Evolutionary conservation across 2,797 vertebrate genomes (phyloP), one percentile per base, ranked within the genome.

Genomic region (Sebastes reedi): DNA sequence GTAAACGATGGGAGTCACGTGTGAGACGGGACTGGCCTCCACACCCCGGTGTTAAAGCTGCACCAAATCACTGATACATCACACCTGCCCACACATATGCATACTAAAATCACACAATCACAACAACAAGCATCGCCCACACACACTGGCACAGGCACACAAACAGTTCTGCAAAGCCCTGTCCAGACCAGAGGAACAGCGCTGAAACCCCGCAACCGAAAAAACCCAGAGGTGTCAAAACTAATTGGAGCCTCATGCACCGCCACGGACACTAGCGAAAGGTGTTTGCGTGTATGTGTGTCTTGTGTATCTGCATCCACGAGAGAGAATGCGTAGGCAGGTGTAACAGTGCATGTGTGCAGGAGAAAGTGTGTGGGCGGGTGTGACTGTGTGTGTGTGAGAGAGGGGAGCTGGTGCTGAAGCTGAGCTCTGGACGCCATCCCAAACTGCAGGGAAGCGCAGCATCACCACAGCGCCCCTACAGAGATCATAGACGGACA

Each of bases 11-110:
- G 75, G 61, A 78, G 74, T 65, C 78, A 54, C 61, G 30, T 52
- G 54, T 75, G 56, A 61, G 75, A 25, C 12, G 5, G 22, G 54
- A 80, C 20, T 83, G 86, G 89, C 89, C 89, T 83, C 84, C 60
- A 68, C 77, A 75, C 42, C 74, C 71, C 36, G 55, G 67, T 59
- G 72, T 67, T 62, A 80, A 50, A 76, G 67, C 81, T 32, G 80
- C 71, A 60, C 74, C 4, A 30, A 83, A 68, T 66, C 84, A 56
- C 77, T 8, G 79, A 76, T 36, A 39, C 32, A 83, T 84, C 86
- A 75, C 83, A 88, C 87, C 86, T 85, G 81, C 91, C 89, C 87
- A 90, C 88, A 87, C 88, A 67, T 55, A 89, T 78, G 86, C 88
- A 91, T 85, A 81, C 69, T 74, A 83, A 85, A 92, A 25, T 85